Conservation (phyloP, 2,113 vertebrate species). For the Pycnonotus jocosus region DNA sequence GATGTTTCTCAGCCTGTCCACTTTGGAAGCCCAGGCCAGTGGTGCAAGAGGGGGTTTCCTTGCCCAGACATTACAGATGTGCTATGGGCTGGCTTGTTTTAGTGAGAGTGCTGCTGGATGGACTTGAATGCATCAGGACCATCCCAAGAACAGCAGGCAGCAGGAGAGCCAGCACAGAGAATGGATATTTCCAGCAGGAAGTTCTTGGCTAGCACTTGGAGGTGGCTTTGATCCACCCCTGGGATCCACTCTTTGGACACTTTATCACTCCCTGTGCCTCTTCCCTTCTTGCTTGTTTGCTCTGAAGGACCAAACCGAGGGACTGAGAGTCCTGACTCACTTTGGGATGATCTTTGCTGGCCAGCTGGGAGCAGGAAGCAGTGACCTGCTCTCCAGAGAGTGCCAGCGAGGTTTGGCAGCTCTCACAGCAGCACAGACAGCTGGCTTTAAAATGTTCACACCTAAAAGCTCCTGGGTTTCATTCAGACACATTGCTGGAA, state of each 20-base stretch:
- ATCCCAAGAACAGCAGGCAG: background rate
- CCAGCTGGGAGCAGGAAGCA: conserved; percentile 22
- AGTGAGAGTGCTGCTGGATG: background rate
- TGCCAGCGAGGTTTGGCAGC: conserved; percentile 8
- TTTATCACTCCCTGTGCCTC: background rate
- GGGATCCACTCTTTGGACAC: background rate
- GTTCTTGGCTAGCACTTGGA: background rate
- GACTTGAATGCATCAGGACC: background rate
- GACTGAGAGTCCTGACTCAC: background rate
- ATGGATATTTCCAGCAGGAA: background rate
- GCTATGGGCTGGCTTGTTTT: background rate
- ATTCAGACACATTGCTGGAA: background rate
- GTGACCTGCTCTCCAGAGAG: background rate
- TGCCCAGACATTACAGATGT: background rate
- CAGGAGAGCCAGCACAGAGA: background rate
- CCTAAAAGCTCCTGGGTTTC: conserved; percentile 23
- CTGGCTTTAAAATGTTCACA: background rate
- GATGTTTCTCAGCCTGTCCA: background rate
- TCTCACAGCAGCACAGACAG: background rate
- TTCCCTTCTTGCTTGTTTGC: background rate
- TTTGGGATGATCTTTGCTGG: background rate
- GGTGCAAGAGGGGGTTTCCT: background rate
- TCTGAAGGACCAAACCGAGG: background rate
- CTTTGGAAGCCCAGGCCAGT: background rate
- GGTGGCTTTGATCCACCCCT: background rate